Conservation (phyloP, 2,888 invertebrate genomes). For the Leptopilina drosophilae region DNA sequence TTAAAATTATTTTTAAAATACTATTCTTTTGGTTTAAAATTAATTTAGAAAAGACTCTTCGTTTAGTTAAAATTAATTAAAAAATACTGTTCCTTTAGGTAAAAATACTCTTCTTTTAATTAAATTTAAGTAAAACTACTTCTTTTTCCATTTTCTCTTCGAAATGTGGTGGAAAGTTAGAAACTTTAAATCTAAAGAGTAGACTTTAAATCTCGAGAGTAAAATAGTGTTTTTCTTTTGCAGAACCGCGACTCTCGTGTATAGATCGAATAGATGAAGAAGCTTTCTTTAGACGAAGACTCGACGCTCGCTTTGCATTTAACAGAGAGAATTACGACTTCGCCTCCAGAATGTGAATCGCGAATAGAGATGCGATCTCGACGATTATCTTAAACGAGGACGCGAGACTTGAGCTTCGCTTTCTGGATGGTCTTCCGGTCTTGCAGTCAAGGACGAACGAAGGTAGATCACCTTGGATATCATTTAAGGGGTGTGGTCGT, state of each 20-base stretch:
- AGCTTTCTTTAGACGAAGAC: background rate
- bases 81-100: no score
- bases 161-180: background rate
- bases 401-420: conserved; percentile 44
- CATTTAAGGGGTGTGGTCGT: background rate
- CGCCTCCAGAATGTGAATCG: conserved; percentile 21
- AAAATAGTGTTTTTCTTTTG: background rate
- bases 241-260: background rate
- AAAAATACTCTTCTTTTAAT: no score
- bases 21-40: no score
- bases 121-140: no score
- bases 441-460: conserved; percentile 54
- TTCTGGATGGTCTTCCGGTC: conserved; percentile 48
- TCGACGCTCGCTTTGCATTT: conserved; percentile 18
- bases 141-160: no score
- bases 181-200: background rate
- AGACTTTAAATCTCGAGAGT: background rate
- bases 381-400: conserved; percentile 51
- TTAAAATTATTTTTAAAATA: no score
- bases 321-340: conserved; percentile 15
- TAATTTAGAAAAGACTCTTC: no score
- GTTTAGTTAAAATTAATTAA: no score
- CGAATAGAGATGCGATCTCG: conserved; percentile 51
- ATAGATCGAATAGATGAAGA: background rate
- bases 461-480: conserved; percentile 51